Conservation (phyloP, 1,140 invertebrate genomes). For the Drosophila lacteicornis region DNA sequence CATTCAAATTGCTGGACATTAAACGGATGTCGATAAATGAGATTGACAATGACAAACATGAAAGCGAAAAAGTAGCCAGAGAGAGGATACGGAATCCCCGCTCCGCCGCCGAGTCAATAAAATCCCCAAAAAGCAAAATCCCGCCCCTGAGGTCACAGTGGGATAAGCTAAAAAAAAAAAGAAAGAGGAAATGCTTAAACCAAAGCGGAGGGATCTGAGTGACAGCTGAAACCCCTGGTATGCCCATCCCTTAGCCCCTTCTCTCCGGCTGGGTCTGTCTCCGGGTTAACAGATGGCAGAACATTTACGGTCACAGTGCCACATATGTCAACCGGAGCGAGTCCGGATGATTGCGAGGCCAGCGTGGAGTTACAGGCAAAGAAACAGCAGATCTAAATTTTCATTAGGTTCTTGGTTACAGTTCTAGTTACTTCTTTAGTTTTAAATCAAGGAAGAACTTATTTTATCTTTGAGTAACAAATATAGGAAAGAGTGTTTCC, state of each 20-base stretch:
- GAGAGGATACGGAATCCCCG: constrained; percentile 40
- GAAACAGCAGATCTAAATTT: neutral
- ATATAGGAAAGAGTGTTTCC: neutral
- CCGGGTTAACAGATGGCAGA: constrained; percentile 79
- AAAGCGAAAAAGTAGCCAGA: constrained; percentile 73
- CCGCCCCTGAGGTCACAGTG: constrained; percentile 67
- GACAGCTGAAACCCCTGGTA: constrained; percentile 37
- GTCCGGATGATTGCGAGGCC: constrained; percentile 45
- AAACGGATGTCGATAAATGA: constrained; percentile 80
- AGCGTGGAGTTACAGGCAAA: constrained; percentile 8
- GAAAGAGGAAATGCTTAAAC: constrained; percentile 58
- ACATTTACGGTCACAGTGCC: constrained; percentile 73
- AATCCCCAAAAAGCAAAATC: constrained; percentile 64
- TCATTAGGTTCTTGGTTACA: neutral
- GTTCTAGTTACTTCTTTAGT: neutral
- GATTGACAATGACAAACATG: constrained; percentile 83
- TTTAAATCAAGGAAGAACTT: neutral
- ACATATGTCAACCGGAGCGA: constrained; percentile 65
- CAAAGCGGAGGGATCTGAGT: constrained; percentile 60
- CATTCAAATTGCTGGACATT: constrained; percentile 75
- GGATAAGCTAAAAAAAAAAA: constrained; percentile 42
- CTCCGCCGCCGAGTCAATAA: constrained; percentile 64
- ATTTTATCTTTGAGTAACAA: neutral
- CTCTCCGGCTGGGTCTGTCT: constrained; percentile 1
- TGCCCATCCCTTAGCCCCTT: neutral